Evolutionary conservation across 2,113 vertebrate genomes (phyloP), one percentile per base, ranked within the genome.

Genomic region (Pelobates fuscus): DNA sequence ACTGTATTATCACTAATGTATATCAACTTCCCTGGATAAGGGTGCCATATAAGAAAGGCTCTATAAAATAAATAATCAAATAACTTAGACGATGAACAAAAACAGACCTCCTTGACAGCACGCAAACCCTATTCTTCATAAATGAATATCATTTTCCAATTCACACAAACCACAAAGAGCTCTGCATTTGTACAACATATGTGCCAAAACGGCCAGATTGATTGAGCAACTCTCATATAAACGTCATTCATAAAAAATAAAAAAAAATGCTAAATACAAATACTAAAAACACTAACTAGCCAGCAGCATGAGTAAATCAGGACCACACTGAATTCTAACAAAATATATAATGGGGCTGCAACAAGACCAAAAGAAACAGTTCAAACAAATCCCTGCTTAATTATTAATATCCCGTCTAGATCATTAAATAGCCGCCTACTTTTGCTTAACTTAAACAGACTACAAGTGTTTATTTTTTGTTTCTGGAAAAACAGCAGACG

Each of bases 121-220:
- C 32, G 18, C 17, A 64, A 27, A 57, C 29, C 21, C 41, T 66
- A 61, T 29, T 27, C 12, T 61, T 26, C n/a, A 63, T 63, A 61
- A 27, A 63, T 63, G 27, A 63, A 61, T 30, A 61, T 30, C 55
- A 58, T 23, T 30, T 17, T 55, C 7, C 52, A 61, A 18, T 24
- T 61, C 26, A 61, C 20, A 24, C 26, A 75, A 59, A 8, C 11
- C 37, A 75, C 55, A 44, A 27, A 52, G 43, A 46, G n/a, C 37
- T 29, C 21, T 49, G 43, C 71, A 67, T 67, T 59, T 75, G 71
- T 26, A 52, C 17, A 75, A 75, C 71, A 75, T 75, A 29, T 75
- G 71, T 57, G 63, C 44, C 61, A 71, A 62, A 71, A 20, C 44
- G 46, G 14, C 49, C 61, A 67, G 25, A 59, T 24, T 75, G 52